A percentile compares a stretch with the other conserved stretches of the same genome.
phyloP scores from a whole-genome alignment of 2,113 vertebrate genomes.

The Sinocyclocheilus anshuiensis region DNA sequence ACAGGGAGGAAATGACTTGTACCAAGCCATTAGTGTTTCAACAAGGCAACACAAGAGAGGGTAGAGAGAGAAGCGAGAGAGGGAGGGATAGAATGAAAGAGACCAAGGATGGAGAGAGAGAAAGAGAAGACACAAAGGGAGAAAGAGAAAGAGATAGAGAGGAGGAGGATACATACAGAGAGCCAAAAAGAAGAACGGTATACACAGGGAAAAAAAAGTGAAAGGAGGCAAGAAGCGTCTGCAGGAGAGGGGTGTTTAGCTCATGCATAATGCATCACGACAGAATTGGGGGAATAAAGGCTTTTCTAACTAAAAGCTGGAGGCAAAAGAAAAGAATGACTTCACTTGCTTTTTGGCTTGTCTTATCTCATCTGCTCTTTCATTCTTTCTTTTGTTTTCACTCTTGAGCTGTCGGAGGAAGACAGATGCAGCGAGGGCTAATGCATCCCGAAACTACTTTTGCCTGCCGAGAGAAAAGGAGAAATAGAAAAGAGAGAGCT shows the following conservation, averaged over 20 bases:
- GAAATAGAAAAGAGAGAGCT: background rate
- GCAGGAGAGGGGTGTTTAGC: constrained; percentile 55
- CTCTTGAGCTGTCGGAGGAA: constrained; percentile 64
- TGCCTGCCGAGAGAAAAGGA: constrained; percentile 42
- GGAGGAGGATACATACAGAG: constrained; percentile 49
- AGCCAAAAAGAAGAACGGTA: background rate
- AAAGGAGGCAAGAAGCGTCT: constrained; percentile 35
- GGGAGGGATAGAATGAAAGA: constrained; percentile 41
- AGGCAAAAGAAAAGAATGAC: constrained; percentile 67
- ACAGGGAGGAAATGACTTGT: constrained; percentile 77
- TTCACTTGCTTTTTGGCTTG: constrained; percentile 64
- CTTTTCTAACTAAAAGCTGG: constrained; percentile 53
- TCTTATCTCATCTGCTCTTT: constrained; percentile 64
- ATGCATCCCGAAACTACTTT: constrained; percentile 62
- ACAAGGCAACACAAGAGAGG: constrained; percentile 60
- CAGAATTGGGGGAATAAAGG: constrained; percentile 75
- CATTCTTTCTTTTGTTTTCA: constrained; percentile 68
- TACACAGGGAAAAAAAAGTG: constrained; percentile 33
- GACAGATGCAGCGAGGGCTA: constrained; percentile 62
- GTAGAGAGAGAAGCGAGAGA: constrained; percentile 23
- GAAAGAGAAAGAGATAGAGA: background rate
- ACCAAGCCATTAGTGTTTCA: constrained; percentile 74
- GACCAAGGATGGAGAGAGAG: constrained; percentile 9
- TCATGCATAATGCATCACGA: constrained; percentile 78
- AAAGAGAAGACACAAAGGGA: constrained; percentile 37